These are phyloP conservation scores for Nerophis lumbriciformis DNA, from an alignment of 2,113 vertebrate species.

Conservation along the genomic window DNA sequence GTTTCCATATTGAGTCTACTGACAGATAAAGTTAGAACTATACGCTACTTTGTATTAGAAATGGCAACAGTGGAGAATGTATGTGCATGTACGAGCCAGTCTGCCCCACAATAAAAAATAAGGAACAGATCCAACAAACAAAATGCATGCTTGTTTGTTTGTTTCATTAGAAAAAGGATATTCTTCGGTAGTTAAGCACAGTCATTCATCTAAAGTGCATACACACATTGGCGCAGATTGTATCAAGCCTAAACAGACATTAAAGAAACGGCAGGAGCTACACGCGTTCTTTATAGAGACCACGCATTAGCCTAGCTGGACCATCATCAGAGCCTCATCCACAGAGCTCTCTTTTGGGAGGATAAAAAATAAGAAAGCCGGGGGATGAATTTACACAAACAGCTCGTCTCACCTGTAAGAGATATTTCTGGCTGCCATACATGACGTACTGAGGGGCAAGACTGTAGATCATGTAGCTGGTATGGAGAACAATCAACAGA, in stretches of 20 bases:
- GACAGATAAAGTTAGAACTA: too few relatives aligned
- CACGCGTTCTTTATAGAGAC: slow-evolving; percentile 24
- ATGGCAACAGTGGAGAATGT: too few relatives aligned
- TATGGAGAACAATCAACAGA: slow-evolving; percentile 93
- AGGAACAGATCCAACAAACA: too few relatives aligned
- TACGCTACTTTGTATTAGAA: too few relatives aligned
- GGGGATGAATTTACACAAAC: not conserved
- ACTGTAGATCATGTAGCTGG: slow-evolving; percentile 97
- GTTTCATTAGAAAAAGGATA: slow-evolving; percentile 9
- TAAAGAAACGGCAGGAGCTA: not conserved
- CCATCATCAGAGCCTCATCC: slow-evolving; percentile 7
- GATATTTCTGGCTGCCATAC: slow-evolving; percentile 97
- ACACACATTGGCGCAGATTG: slow-evolving; percentile 30
- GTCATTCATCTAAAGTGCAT: slow-evolving; percentile 28
- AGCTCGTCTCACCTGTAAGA: slow-evolving; percentile 76
- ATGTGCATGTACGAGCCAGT: too few relatives aligned
- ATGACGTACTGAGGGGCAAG: slow-evolving; percentile 97
- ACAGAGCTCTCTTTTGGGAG: slow-evolving; percentile 3
- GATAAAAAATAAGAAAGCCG: slow-evolving; percentile 16
- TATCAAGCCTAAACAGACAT: not conserved
- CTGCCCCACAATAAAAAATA: too few relatives aligned
- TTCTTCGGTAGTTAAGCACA: slow-evolving; percentile 13
- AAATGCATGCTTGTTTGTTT: slow-evolving; percentile 2
- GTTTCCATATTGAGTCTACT: too few relatives aligned
- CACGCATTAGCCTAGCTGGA: slow-evolving; percentile 18